phyloP scores from a whole-genome alignment of 2,888 invertebrate genomes.

The Hyposoter didymator region DNA sequence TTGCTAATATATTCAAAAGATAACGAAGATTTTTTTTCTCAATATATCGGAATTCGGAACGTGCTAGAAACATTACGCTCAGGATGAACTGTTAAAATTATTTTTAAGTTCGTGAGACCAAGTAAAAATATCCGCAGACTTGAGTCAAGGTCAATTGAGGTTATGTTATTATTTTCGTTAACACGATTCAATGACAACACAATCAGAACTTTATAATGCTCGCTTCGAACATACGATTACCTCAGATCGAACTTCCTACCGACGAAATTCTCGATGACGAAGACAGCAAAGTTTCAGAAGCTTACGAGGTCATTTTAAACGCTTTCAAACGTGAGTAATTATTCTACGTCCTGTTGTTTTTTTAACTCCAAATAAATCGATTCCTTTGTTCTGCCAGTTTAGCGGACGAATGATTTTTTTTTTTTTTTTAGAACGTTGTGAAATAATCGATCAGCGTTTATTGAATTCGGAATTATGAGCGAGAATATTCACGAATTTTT shows the following conservation, averaged over 20 bases:
- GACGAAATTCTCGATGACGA: constrained; percentile 50
- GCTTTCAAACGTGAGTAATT: constrained; percentile 54
- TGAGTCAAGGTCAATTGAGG: background rate
- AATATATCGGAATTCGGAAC: background rate
- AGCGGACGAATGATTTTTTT: too few relatives aligned
- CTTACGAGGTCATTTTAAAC: constrained; percentile 40
- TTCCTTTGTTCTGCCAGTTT: background rate
- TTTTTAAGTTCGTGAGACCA: background rate
- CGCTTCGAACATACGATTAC: constrained; percentile 34
- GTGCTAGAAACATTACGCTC: background rate
- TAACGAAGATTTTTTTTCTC: background rate
- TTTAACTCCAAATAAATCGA: background rate
- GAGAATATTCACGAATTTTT: too few relatives aligned
- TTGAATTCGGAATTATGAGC: too few relatives aligned
- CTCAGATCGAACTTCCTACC: constrained; percentile 51
- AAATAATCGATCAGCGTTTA: too few relatives aligned
- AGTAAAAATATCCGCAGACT: background rate
- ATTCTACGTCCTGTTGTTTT: background rate
- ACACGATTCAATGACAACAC: constrained; percentile 24
- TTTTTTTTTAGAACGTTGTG: too few relatives aligned
- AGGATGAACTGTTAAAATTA: background rate
- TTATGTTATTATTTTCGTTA: background rate
- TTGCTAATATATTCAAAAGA: background rate
- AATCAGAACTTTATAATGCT: constrained; percentile 23
- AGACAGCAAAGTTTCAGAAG: constrained; percentile 37